Evolutionary conservation across 2,113 vertebrate genomes (phyloP).

Genomic region (Cavia porcellus): DNA sequence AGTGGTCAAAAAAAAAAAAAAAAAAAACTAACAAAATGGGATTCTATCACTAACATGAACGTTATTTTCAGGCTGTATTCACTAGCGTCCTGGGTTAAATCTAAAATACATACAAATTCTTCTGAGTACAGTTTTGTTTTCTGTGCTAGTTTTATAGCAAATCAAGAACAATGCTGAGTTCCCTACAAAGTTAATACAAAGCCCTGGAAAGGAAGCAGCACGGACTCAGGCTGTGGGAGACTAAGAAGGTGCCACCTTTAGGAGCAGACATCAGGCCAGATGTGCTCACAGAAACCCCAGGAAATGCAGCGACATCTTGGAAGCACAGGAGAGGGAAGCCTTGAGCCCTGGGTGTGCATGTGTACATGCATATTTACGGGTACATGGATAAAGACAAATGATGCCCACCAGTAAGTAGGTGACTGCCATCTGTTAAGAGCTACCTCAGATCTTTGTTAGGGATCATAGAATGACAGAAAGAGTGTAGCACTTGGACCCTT

Average conservation of each 20-base stretch:
- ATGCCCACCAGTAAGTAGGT: background rate
- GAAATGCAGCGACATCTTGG: background rate
- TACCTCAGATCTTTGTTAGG: background rate
- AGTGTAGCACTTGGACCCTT: background rate
- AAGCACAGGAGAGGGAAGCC: background rate
- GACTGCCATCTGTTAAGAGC: background rate
- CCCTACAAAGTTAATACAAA: background rate
- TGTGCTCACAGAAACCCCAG: background rate
- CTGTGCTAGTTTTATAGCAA: background rate
- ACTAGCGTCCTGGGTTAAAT: background rate
- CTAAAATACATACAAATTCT: background rate
- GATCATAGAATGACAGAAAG: background rate
- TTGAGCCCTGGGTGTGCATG: background rate
- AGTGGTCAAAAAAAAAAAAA: background rate
- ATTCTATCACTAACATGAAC: background rate
- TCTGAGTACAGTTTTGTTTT: background rate
- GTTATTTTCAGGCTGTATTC: background rate
- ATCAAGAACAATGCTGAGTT: background rate
- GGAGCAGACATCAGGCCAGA: background rate
- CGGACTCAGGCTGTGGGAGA: background rate
- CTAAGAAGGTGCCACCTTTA: background rate
- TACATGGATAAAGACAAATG: background rate
- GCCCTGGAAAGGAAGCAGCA: background rate
- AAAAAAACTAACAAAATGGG: background rate
- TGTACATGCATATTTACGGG: background rate